phyloP scores from a whole-genome alignment of 2,797 vertebrate species.

The Mallotus villosus region DNA sequence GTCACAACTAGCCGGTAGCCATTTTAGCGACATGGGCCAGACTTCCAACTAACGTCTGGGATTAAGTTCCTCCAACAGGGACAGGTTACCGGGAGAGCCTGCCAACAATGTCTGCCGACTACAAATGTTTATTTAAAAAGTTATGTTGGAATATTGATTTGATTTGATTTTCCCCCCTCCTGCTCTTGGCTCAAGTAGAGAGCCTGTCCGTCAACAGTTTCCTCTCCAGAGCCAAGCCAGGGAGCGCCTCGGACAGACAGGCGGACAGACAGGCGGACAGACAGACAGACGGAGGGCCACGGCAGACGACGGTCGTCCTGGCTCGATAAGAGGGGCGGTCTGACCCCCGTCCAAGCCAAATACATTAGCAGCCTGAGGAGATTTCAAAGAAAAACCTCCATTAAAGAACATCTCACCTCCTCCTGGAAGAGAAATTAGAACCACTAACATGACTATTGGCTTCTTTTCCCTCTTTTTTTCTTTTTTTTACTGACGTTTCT shows the following conservation, averaged over 20 bases:
- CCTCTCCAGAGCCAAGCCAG: slow-evolving; percentile 51
- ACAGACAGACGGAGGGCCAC: no score
- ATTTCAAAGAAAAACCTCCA: slow-evolving; percentile 66
- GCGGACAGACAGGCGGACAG: no score
- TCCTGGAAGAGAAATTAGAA: slow-evolving; percentile 56
- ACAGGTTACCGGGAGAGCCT: slow-evolving; percentile 67
- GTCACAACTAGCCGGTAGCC: slow-evolving; percentile 75
- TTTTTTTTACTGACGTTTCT: slow-evolving; percentile 60
- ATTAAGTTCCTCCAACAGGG: slow-evolving; percentile 74
- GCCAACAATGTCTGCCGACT: slow-evolving; percentile 75
- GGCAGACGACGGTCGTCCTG: slow-evolving; percentile 58
- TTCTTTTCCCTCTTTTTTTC: slow-evolving; percentile 55
- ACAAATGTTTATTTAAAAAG: slow-evolving; percentile 83
- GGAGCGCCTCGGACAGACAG: slow-evolving; percentile 60
- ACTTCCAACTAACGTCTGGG: slow-evolving; percentile 54
- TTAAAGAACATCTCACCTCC: slow-evolving; percentile 69
- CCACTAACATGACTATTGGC: slow-evolving; percentile 61
- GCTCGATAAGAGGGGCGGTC: slow-evolving; percentile 50
- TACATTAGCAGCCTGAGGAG: slow-evolving; percentile 57
- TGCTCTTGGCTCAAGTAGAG: slow-evolving; percentile 55
- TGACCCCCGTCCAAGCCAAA: slow-evolving; percentile 70
- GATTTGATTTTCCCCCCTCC: slow-evolving; percentile 68
- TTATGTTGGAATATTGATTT: slow-evolving; percentile 80
- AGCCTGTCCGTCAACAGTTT: slow-evolving; percentile 62
- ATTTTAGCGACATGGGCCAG: slow-evolving; percentile 69